Evolutionary conservation across 1,140 invertebrate species (phyloP).

Genomic region (Theocolax elegans): DNA sequence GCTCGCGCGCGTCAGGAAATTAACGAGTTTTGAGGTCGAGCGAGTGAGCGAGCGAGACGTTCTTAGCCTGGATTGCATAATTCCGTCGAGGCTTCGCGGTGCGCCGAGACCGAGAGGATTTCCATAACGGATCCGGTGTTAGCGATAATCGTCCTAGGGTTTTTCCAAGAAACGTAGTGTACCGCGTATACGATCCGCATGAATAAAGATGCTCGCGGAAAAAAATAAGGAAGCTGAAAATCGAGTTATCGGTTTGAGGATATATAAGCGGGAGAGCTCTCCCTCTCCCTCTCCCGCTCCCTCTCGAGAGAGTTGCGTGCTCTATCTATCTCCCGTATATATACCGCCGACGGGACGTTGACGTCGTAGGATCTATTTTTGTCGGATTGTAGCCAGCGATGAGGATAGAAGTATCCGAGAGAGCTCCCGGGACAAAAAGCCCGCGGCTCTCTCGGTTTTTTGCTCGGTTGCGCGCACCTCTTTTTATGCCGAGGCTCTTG

Average conservation of each 20-base stretch:
- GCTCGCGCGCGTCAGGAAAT: conserved; percentile 32
- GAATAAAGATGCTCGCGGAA: conserved; percentile 7
- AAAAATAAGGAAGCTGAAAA: neutral
- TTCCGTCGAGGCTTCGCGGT: neutral
- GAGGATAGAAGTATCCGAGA: neutral
- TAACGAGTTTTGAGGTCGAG: conserved; percentile 42
- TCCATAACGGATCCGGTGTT: conserved; percentile 41
- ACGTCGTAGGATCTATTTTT: conserved; percentile 55
- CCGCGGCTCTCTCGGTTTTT: conserved; percentile 52
- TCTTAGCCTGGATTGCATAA: conserved; percentile 24
- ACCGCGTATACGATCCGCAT: conserved; percentile 22
- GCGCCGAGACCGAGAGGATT: neutral
- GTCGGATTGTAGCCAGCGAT: conserved; percentile 43
- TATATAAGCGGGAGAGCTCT: neutral
- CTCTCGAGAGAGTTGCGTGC: no score
- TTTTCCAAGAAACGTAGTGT: conserved; percentile 32
- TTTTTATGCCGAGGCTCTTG: conserved; percentile 47
- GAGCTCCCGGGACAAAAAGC: conserved; percentile 59
- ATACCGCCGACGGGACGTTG: conserved; percentile 5
- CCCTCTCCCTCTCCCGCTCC: no score
- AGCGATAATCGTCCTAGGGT: conserved; percentile 33
- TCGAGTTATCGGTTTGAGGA: conserved; percentile 8
- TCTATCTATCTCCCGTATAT: neutral
- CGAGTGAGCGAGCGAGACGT: conserved; percentile 9
- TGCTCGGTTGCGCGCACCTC: conserved; percentile 34